Evolutionary conservation across 2,113 vertebrate species (phyloP).

Genomic region (Ibidorhyncha struthersii): DNA sequence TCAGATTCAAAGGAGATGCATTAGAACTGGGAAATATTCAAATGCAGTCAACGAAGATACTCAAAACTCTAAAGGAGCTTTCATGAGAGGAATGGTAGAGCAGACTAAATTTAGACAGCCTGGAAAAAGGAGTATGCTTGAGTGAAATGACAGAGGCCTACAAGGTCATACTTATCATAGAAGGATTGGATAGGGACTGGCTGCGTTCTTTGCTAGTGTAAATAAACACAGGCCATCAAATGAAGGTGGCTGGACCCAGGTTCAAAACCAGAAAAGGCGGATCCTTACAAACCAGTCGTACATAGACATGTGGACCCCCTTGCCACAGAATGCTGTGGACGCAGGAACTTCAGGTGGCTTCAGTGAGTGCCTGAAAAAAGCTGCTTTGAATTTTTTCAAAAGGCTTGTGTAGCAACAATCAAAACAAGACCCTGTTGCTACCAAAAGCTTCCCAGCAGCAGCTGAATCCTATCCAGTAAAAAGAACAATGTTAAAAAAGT

Average conservation of each 20-base stretch:
- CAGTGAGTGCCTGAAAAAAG: neutral
- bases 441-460: neutral
- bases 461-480: neutral
- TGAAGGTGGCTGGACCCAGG: rapidly evolving
- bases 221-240: neutral
- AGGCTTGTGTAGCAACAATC: neutral
- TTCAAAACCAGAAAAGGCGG: neutral
- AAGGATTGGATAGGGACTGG: neutral
- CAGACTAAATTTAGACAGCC: neutral
- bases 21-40: neutral
- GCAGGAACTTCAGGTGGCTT: neutral
- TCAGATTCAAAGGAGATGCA: neutral
- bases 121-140: neutral
- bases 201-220: neutral
- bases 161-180: neutral
- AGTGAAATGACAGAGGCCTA: neutral
- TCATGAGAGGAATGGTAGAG: neutral
- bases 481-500: neutral
- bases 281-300: neutral
- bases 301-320: rapidly evolving
- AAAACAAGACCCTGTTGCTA: neutral
- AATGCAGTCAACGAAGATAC: neutral
- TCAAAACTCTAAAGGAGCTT: neutral
- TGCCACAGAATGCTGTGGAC: neutral
- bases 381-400: neutral